Base-by-base conservation (phyloP, 2,113 vertebrate genomes). In the Gadus chalcogrammus region DNA sequence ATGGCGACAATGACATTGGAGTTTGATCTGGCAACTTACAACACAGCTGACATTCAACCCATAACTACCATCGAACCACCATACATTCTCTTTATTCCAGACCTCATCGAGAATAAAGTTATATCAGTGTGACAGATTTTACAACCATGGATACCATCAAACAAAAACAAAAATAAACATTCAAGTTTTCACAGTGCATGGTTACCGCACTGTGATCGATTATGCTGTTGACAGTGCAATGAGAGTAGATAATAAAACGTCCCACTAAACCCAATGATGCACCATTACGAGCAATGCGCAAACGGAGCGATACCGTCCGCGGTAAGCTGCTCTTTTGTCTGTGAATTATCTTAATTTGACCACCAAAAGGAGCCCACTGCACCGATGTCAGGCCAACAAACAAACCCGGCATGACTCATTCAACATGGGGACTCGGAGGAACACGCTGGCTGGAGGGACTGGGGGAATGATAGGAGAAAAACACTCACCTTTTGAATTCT, bases 401-500 rank as follows among this genome's bases (percentile, higher is more conserved):
- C 17, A 4, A 20, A 69, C 22, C 17, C 56, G 67, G 69, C 27
- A 77, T 24, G 22, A 16, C 4, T 2, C 4, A 35, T 4, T 35
- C 31, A 35, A 35, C 31, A 35, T 7, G 31, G 6, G 31, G 4
- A 35, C 31, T 1, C 31, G 6, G 31, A 35, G 6, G 31, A 35
- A 35, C 4, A 35, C 31, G 31, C 31, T 35, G 31, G 31, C 31
- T 35, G 6, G 31, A 4, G 6, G 31, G 31, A 35, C 31, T 2
- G 24, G 24, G 24, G 24, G 24, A 42, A 60, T 8, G 64, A 68
- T 58, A 70, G 59, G 80, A 67, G 73, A 56, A 52, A 67, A 64
- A 79, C 69, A 90, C 92, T 93, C 87, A 93, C 92, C 92, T 93
- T 93, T 84, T 93, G 92, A 83, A 93, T 93, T 89, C 92, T 89